Base-by-base conservation (phyloP, 2,888 invertebrate species). In the Blastobasis lacticolella region DNA sequence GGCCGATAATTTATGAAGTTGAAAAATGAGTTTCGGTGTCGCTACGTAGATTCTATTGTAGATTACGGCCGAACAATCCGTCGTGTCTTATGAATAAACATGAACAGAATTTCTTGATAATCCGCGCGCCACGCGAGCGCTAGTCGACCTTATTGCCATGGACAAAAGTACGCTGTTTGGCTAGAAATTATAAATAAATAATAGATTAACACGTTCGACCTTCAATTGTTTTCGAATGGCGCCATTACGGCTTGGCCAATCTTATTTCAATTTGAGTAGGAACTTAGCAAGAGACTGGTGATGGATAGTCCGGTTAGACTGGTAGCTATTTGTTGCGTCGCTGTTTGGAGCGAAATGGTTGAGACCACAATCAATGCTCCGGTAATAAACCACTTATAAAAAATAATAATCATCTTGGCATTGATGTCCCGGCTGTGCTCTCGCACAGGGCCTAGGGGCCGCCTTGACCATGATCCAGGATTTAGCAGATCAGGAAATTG, bases 1-100 rank as follows among this genome's bases (percentile, higher is more conserved):
- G 78, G 75, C 78, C 69, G 81, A 83, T 83, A 78, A 84, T 83
- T 83, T 82, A 83, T 78, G 79, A 81, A 79, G 75, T 81, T 84
- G 81, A 85, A 85, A 83, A 85, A 85, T 85, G 78, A 79, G 77
- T 78, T 82, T 71, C 74, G 72, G 42, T 75, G 70, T 69, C 65
- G 70, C 64, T 71, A 70, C 72, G 71, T 75, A 75, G 76, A 78
- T 78, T 75, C 67, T 62, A 73, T 67, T 70, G 69, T 71, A 72
- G 77, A 78, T 79, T 75, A 71, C 65, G 64, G 57, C 55, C 63
- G 64, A 73, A 75, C 75, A 77, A 78, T 76, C 66, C 64, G 46
- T 9, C 66, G 65, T 59, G 65, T 59, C 61, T 70, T 73, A 73
- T 75, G 76, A 78, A 80, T 80, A 79, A 78, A 77, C 75, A 77